Evolutionary conservation across 2,888 invertebrate genomes (phyloP), one percentile per base, ranked within the genome.

Genomic region (Erebia epiphron): DNA sequence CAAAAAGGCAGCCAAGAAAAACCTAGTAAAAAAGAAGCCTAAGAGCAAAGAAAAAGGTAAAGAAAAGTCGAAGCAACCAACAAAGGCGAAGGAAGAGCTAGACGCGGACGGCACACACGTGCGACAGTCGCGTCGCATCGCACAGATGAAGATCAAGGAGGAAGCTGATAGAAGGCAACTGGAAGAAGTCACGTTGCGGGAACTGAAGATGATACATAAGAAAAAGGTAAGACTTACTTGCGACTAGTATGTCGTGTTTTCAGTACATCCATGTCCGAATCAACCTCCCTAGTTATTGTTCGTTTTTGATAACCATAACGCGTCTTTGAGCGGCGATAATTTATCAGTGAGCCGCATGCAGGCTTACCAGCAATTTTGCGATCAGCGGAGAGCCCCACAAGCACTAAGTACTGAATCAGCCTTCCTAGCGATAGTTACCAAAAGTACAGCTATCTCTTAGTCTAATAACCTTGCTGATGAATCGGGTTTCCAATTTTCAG

Each of bases 91-190:
- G 0, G 76, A 76, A 10, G 80, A 79, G 0, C 89, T 92, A 1
- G 85, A 86, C 0, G 93, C 90, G 62, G 80, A 87, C 13, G 43
- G 63, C 21, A 85, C 94, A 16, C 95, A 95, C 0, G 96, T 97
- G 5, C 90, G 98, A 9, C 97, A 97, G 81, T 97, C 97, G 2
- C 94, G 98, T 1, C 94, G 98, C 72, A 97, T 98, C 78, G 98
- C 98, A 0, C 97, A 97, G 86, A 94, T 97, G 80, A 97, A 98
- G 86, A 97, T 98, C 71, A 96, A 95, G 76, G 98, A 98, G 82
- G 97, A 98, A 83, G 97, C 97, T 0, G 97, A 98, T 73, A 88
- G 96, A 1, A 90, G 96, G 13, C 95, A 96, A 74, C 85, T 95
- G 66, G 97, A 97, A 80, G 97, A 97, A 79, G 95, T 96, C n/a